Conservation (phyloP, 2,797 vertebrate species). For the Arnoldichthys spilopterus region DNA sequence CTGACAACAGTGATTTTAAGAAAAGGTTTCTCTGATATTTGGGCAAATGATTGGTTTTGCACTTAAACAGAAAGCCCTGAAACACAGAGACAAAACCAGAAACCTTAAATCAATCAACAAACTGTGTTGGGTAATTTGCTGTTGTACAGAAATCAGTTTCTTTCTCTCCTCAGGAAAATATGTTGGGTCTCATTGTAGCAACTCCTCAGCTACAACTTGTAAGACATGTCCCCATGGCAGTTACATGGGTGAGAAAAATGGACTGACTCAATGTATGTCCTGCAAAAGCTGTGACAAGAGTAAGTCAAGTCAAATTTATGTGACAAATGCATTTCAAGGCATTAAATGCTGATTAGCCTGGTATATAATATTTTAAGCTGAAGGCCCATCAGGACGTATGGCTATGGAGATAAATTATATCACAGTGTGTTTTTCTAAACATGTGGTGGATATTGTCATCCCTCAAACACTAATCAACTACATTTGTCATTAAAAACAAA, state of each 20-base stretch:
- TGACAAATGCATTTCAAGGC: neutral
- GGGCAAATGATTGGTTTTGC: too few species aligned
- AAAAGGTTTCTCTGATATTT: neutral
- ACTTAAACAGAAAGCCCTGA: neutral
- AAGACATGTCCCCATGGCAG: neutral
- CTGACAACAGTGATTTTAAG: too few species aligned
- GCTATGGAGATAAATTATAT: too few species aligned
- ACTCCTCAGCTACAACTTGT: neutral
- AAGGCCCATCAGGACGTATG: neutral
- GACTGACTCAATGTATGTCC: fast-evolving
- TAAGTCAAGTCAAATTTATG: neutral
- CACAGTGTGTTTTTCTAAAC: too few species aligned
- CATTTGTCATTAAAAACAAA: too few species aligned
- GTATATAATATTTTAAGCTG: neutral
- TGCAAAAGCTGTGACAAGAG: neutral
- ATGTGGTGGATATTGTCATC: too few species aligned
- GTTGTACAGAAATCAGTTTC: neutral
- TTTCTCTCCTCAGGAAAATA: neutral
- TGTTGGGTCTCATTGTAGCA: neutral
- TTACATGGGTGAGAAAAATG: neutral
- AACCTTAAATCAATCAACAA: neutral
- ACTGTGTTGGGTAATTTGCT: neutral
- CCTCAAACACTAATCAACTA: too few species aligned
- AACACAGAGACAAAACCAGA: neutral
- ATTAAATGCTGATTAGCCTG: neutral